Evolutionary conservation across 1,140 invertebrate genomes (phyloP).

Genomic region (Aricia agestis): DNA sequence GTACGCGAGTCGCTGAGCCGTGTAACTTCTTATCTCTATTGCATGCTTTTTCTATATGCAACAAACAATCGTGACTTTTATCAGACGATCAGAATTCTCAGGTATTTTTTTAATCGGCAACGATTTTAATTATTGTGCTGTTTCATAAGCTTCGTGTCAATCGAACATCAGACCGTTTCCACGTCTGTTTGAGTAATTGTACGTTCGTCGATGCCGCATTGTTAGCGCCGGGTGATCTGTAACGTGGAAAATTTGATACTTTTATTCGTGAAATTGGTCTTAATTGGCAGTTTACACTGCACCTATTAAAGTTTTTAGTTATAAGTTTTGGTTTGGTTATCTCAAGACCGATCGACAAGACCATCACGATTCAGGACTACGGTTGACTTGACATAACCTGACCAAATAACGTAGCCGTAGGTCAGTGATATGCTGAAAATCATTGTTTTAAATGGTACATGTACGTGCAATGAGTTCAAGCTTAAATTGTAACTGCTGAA

Average conservation of each 20-base stretch:
- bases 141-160: constrained; percentile 71
- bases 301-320: too few relatives aligned
- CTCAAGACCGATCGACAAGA: too few relatives aligned
- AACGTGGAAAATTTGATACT: not conserved
- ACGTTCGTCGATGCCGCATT: not conserved
- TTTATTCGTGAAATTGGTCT: not conserved
- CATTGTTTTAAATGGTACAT: too few relatives aligned
- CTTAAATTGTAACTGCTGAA: too few relatives aligned
- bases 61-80: constrained; percentile 69
- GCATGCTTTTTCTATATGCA: constrained; percentile 75
- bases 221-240: not conserved
- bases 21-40: constrained; percentile 72
- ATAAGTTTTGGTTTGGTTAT: too few relatives aligned
- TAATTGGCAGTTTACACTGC: not conserved
- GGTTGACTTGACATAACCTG: too few relatives aligned
- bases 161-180: constrained; percentile 41
- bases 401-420: too few relatives aligned
- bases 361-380: too few relatives aligned
- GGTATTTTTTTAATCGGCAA: constrained; percentile 67
- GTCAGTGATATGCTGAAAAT: too few relatives aligned
- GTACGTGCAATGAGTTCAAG: too few relatives aligned
- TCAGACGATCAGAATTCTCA: constrained; percentile 70
- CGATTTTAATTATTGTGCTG: constrained; percentile 66
- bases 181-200: not conserved
- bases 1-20: constrained; percentile 58